Evolutionary conservation across 2,113 vertebrate genomes (phyloP).

Genomic region (Riparia riparia): DNA sequence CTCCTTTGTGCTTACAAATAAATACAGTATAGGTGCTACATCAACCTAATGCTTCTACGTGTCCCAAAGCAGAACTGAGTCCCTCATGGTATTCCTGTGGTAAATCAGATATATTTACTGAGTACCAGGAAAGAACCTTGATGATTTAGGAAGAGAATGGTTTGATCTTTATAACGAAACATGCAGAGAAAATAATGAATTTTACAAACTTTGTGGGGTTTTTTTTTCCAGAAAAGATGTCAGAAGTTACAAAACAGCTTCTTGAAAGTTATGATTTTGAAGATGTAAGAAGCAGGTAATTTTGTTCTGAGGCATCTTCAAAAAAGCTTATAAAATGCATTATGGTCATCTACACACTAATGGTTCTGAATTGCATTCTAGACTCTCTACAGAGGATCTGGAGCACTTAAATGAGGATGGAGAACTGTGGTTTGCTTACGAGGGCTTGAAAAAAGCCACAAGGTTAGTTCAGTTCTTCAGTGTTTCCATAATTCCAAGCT

Average conservation of each 20-base stretch:
- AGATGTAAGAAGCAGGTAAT: conserved; percentile 85
- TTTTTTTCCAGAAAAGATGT: conserved; percentile 86
- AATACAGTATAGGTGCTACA: neutral
- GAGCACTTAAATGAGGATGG: conserved; percentile 87
- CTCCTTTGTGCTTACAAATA: neutral
- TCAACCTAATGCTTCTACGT: too few species aligned
- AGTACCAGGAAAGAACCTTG: neutral
- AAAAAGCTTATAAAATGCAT: neutral
- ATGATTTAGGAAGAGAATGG: neutral
- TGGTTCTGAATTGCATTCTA: conserved; percentile 50
- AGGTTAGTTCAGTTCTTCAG: conserved; percentile 75
- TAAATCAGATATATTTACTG: neutral
- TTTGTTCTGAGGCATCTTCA: neutral
- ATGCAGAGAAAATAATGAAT: neutral
- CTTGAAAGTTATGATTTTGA: conserved; percentile 86
- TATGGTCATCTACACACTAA: neutral
- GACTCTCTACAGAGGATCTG: conserved; percentile 81
- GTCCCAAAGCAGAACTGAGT: neutral
- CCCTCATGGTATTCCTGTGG: neutral
- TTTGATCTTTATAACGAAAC: neutral
- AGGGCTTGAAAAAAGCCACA: conserved; percentile 89
- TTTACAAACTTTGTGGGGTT: neutral
- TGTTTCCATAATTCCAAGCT: neutral
- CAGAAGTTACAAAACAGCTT: conserved; percentile 85
- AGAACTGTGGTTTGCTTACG: conserved; percentile 87